Conservation (phyloP, 1,140 invertebrate species). For the Ceratosolen solmsi region DNA sequence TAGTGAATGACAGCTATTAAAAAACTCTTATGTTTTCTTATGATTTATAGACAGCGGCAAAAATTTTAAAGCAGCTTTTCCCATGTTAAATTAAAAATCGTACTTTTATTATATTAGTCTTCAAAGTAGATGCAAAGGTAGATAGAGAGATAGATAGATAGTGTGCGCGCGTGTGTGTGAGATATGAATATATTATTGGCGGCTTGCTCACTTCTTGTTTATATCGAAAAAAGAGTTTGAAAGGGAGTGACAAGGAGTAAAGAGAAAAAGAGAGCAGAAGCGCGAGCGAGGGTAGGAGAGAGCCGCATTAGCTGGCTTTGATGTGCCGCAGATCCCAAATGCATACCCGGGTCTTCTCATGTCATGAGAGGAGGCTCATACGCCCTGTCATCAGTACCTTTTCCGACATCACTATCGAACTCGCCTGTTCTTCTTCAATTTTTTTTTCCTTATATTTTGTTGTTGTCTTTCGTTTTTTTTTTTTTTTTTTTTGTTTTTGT, state of each 20-base stretch:
- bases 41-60: too few species aligned
- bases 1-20: too few species aligned
- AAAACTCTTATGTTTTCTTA: too few species aligned
- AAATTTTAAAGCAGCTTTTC: too few species aligned
- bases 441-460: too few species aligned
- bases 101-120: too few species aligned
- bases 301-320: slow-evolving; percentile 65
- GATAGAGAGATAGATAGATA: neutral
- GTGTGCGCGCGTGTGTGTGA: neutral
- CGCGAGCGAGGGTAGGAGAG: slow-evolving; percentile 50
- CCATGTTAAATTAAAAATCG: too few species aligned
- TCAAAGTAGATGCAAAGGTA: too few species aligned
- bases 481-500: slow-evolving; percentile 17
- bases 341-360: slow-evolving; percentile 8
- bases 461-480: too few species aligned
- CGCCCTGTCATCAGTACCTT: slow-evolving; percentile 33
- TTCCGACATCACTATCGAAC: slow-evolving; percentile 19
- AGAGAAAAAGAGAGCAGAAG: slow-evolving; percentile 40
- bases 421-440: too few species aligned
- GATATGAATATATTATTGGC: neutral
- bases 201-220: neutral
- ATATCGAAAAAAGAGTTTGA: slow-evolving; percentile 32
- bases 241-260: slow-evolving; percentile 39
- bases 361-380: slow-evolving; percentile 46
- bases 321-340: slow-evolving; percentile 63